Percentiles rank a stretch among this genome's conserved stretches.
Evolutionary conservation across 2,113 vertebrate species (phyloP).

Genomic region (Semicossyphus pulcher): DNA sequence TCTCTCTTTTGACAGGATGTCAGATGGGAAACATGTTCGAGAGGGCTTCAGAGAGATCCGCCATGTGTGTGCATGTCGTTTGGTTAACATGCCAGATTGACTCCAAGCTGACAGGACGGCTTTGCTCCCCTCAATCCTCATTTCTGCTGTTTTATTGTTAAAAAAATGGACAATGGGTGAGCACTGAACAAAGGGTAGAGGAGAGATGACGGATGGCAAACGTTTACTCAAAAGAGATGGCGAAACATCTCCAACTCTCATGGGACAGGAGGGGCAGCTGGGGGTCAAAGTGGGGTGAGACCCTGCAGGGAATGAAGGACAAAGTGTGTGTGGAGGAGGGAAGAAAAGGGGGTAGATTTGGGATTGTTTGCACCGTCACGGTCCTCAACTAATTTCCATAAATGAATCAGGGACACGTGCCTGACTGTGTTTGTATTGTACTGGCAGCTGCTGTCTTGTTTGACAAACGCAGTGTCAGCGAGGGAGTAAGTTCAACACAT

Average conservation of each 20-base stretch:
- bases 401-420: conserved; percentile 76
- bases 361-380: conserved; percentile 63
- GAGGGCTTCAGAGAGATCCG: conserved; percentile 27
- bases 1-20: conserved; percentile 36
- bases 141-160: conserved; percentile 64
- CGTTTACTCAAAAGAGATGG: conserved; percentile 59
- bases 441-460: conserved; percentile 65
- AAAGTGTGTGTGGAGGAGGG: conserved; percentile 23
- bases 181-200: conserved; percentile 40
- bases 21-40: conserved; percentile 31
- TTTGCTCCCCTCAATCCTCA: conserved; percentile 47
- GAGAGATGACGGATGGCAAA: conserved; percentile 71
- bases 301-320: conserved; percentile 33
- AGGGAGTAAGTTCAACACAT: conserved; percentile 10
- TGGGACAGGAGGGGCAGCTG: conserved; percentile 54
- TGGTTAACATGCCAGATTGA: conserved; percentile 68
- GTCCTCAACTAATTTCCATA: conserved; percentile 68
- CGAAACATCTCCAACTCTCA: conserved; percentile 66
- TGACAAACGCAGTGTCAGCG: conserved; percentile 17
- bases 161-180: conserved; percentile 54
- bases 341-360: conserved; percentile 7
- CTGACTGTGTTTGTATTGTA: conserved; percentile 52
- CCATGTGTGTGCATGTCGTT: neutral
- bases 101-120: conserved; percentile 22
- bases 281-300: conserved; percentile 59